Base-by-base conservation (phyloP, 2,888 invertebrate genomes). In the Patella ulyssiponensis region DNA sequence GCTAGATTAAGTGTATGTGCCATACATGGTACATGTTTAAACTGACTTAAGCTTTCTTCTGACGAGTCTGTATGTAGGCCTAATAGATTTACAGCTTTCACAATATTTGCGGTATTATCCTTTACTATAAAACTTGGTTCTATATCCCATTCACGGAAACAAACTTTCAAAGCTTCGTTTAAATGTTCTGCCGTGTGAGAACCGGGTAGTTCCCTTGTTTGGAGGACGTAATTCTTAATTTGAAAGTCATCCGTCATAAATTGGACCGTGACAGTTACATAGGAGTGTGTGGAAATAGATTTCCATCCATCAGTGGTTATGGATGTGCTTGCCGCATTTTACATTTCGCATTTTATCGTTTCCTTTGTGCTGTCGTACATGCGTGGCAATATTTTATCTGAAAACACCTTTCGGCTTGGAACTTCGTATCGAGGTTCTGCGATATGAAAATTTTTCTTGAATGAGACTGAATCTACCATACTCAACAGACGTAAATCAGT, bases 251-350 rank as follows among this genome's bases (percentile, higher is more conserved):
- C 14, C 9, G 17, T 23, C 23, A 76, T 44, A 15, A 58, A 76
- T n/a, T 72, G 76, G 15, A 20, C 58, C 4, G 76, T 76, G 1
- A 76, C 20, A 5, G 76, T 76, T 51, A 72, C 71, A 33, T 76
- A 71, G 15, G 53, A 54, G 12, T 76, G 71, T 4, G 23, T 44
- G 2, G 23, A 9, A 14, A 56, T 27, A 20, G 75, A 75, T 4
- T 69, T 75, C 75, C 75, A 75, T 9, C 69, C 27, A 44, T 64
- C 75, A 44, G 75, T 76, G 14, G 76, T 75, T 7, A 53, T 53
- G 2, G 52, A 58, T 12, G 70, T 54, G 52, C 27, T 9, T 53
- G 12, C 4, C 4, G 53, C 23, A 23, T 53, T 4, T 73, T 2
- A 23, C 54, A 73, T 14, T 44, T 52, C 73, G 12, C 14, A 17